Conservation (phyloP, 2,797 vertebrate genomes). For the Xiphophorus birchmanni region DNA sequence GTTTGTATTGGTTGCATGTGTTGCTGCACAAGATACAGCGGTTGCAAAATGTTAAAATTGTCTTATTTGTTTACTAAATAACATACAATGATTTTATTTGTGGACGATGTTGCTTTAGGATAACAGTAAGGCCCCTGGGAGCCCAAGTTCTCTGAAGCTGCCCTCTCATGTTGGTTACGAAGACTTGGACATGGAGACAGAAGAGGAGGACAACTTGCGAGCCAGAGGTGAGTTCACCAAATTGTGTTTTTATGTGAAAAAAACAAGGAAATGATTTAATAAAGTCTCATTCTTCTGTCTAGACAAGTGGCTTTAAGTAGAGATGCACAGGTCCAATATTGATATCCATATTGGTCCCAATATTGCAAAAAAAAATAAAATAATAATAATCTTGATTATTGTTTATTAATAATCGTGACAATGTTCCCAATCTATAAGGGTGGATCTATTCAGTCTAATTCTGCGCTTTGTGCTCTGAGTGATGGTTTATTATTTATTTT, state of each 20-base stretch:
- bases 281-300: slow-evolving; percentile 5
- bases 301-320: slow-evolving; percentile 15
- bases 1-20: not conserved
- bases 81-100: slow-evolving; percentile 13
- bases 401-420: too few species aligned
- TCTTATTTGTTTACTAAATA: slow-evolving; percentile 33
- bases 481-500: too few species aligned
- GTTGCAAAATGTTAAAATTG: slow-evolving; percentile 3
- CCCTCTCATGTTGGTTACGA: slow-evolving; percentile 87
- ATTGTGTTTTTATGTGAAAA: not conserved
- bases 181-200: slow-evolving; percentile 93
- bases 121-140: slow-evolving; percentile 84
- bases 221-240: slow-evolving; percentile 83
- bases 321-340: too few species aligned
- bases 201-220: slow-evolving; percentile 92
- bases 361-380: too few species aligned
- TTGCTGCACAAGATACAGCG: not conserved
- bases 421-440: too few species aligned
- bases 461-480: too few species aligned
- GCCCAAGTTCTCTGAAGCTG: slow-evolving; percentile 87
- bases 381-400: too few species aligned
- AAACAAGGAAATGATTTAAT: not conserved
- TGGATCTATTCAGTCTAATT: too few species aligned
- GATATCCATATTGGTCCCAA: too few species aligned
- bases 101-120: slow-evolving; percentile 77